phyloP scores from a whole-genome alignment of 2,888 invertebrate species.

The Eurytoma adleriae region DNA sequence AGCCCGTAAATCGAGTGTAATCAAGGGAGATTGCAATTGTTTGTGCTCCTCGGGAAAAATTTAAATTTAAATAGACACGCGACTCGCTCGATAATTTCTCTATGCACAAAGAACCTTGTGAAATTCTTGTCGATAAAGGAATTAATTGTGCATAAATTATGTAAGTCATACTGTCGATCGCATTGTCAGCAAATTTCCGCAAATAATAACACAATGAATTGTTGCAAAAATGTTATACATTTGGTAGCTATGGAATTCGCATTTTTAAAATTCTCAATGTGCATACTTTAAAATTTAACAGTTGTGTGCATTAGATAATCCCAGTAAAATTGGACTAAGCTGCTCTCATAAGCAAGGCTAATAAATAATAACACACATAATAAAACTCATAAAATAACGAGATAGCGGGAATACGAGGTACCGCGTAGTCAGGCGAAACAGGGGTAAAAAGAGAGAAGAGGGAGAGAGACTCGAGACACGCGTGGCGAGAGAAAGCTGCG shows the following conservation, averaged over 20 bases:
- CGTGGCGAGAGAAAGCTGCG: constrained; percentile 15
- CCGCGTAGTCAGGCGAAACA: background rate
- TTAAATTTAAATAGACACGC: background rate
- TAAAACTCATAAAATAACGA: background rate
- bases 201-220: constrained; percentile 15
- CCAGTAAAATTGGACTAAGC: no score
- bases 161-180: background rate
- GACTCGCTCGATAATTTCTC: constrained; percentile 14
- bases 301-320: no score
- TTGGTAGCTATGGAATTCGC: background rate
- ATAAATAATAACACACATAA: background rate
- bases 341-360: no score
- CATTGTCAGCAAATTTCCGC: constrained; percentile 9
- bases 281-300: no score
- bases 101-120: constrained; percentile 22
- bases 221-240: background rate
- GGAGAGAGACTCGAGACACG: background rate
- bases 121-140: constrained; percentile 33
- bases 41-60: background rate
- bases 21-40: background rate
- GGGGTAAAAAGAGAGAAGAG: background rate
- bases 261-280: background rate
- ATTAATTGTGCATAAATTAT: constrained; percentile 41
- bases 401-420: background rate
- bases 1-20: background rate